phyloP scores from a whole-genome alignment of 2,113 vertebrate genomes.

The Charina bottae region DNA sequence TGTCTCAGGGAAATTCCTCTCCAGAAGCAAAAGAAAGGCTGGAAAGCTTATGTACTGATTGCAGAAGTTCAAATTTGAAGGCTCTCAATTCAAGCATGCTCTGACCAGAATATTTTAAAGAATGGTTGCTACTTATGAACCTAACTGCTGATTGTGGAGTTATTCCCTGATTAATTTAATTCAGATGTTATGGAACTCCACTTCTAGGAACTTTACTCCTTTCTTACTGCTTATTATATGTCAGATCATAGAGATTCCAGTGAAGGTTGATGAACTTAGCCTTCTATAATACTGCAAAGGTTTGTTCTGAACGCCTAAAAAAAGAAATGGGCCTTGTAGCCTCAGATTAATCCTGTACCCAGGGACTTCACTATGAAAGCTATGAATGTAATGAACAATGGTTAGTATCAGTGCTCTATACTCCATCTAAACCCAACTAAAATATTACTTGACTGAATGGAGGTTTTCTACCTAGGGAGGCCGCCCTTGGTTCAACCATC shows the following conservation, averaged over 20 bases:
- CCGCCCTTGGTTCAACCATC: neutral
- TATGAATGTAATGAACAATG: no score
- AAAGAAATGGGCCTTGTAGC: no score
- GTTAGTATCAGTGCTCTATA: neutral
- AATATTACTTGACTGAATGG: neutral
- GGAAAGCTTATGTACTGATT: neutral
- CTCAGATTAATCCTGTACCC: no score
- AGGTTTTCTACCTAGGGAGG: neutral
- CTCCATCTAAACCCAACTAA: neutral
- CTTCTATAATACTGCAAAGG: neutral
- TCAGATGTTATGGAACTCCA: neutral
- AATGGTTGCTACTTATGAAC: neutral
- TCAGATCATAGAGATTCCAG: neutral
- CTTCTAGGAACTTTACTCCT: neutral
- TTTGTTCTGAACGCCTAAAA: neutral
- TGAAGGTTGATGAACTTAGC: neutral
- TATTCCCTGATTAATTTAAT: neutral
- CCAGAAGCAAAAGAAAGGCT: neutral
- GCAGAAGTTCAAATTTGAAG: neutral
- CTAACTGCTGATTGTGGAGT: neutral
- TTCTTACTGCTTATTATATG: neutral
- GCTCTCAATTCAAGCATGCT: neutral
- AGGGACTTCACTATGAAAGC: no score
- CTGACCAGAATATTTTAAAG: no score
- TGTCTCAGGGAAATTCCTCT: neutral